Evolutionary conservation across 2,113 vertebrate species (phyloP), one percentile per base, ranked within the genome.

Genomic region (Hiodon tergisus): DNA sequence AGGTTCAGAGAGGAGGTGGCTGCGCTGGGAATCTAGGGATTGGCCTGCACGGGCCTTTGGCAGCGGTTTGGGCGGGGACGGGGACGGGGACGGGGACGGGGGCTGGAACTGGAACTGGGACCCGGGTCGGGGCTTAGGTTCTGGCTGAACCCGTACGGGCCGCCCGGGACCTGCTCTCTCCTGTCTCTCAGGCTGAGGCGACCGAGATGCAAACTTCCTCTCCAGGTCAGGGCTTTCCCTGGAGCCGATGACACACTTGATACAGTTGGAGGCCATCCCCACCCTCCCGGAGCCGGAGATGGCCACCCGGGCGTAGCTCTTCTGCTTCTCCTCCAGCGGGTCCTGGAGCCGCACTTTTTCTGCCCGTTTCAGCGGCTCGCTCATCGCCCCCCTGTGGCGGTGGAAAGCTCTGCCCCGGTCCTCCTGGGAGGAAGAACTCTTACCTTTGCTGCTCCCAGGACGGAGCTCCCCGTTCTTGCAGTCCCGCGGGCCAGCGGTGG

Each of bases 261-360:
- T 95, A 88, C 96, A 98, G 78, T 95, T 93, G 85, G 94, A 94
- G 0, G 95, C 92, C 90, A 98, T 80, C 6, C 93, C 93, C 0
- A 96, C 90, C 73, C 90, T 91, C 78, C 95, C 94, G 0, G 92
- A 91, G 83, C 93, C 91, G 76, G 86, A 93, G 2, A 94, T 83
- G n/a, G 93, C 87, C 0, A 95, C 91, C n/a, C 94, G 92, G 46
- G 92, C 92, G 53, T 93, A 95, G 73, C 89, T 87, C 0, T 89
- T 86, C 0, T 79, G 87, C 83, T 92, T 92, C 76, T 70, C 83
- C 0, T 82, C 83, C 78, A 85, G 80, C 0, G 87, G 90, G 59
- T 90, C 90, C 72, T 85, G 88, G n/a, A 88, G 84, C 69, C 83
- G 85, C 52, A 90, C 85, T 81, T 87, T 89, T 78, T 86, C 84